Percentiles rank a stretch among this genome's conserved stretches.
Evolutionary conservation across 2,888 invertebrate species (phyloP).

Genomic region (Troglohyphantes excavatus): DNA sequence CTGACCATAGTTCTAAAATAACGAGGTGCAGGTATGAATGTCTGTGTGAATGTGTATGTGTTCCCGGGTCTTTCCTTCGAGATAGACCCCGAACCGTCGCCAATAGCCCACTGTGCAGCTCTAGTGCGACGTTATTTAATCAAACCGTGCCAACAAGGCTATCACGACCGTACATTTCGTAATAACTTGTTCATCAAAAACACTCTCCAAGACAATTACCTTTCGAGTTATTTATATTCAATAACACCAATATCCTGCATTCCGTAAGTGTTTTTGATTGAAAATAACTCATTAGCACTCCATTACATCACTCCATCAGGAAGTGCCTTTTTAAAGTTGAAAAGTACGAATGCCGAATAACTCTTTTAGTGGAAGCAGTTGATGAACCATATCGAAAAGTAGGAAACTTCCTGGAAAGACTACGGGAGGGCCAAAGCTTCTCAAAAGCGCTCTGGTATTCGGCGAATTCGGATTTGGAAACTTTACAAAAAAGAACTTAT

Average conservation of each 20-base stretch:
- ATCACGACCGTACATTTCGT: no score
- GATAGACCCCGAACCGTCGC: no score
- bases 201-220: no score
- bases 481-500: not conserved
- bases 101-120: no score
- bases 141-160: no score
- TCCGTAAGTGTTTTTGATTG: not conserved
- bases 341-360: not conserved
- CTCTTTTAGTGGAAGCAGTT: constrained; percentile 18
- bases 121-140: no score
- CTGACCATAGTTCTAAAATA: no score
- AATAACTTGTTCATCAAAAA: no score
- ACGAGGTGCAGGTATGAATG: no score
- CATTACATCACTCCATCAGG: constrained; percentile 49
- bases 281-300: constrained; percentile 45
- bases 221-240: no score
- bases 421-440: constrained; percentile 34
- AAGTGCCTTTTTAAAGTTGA: constrained; percentile 22
- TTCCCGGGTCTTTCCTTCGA: no score
- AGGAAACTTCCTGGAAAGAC: constrained; percentile 13
- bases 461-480: not conserved
- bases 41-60: no score
- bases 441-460: not conserved
- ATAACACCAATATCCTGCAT: not conserved
- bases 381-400: not conserved